Evolutionary conservation across 2,113 vertebrate genomes (phyloP), one percentile per base, ranked within the genome.

Genomic region (Siniperca chuatsi): DNA sequence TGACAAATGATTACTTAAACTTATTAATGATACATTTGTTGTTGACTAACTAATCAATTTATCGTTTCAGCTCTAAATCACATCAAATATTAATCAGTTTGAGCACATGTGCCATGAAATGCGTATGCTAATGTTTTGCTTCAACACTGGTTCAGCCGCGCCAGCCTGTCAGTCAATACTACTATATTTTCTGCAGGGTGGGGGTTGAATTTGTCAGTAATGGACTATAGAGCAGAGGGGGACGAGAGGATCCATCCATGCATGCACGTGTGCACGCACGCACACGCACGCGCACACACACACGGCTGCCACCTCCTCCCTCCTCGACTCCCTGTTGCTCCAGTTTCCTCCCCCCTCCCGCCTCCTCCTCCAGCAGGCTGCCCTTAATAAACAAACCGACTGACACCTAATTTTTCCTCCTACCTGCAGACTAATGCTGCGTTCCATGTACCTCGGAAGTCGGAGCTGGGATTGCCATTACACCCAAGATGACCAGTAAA

Each of bases 381-480:
- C 89, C 91, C 92, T 88, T 81, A 40, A 79, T 85, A 85, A 93
- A 93, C 90, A 90, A 89, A 91, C 83, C 23, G 78, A 81, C 87
- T 93, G 93, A 93, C 85, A 83, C 79, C 81, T 92, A 40, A 71
- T 89, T 84, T 92, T 87, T 76, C 50, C 84, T 82, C 68, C 52
- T 76, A 48, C 71, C 82, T 78, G 82, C 70, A 91, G 73, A 84
- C 79, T 85, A 83, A 44, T 37, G 35, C 35, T 37, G 35, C 35
- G 35, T 37, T 37, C 35, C 35, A 37, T 37, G 35, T 37, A 37
- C 35, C 35, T 37, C 35, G 35, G 35, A 37, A 37, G 5, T 37
- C 5, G 35, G 35, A 37, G 35, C 35, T 37, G 35, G 35, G 35
- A 29, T 29, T 29, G 29, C 29, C 29, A 29, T 29, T 29, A 29